phyloP scores from a whole-genome alignment of 2,113 vertebrate species.

The Pitta sordida region DNA sequence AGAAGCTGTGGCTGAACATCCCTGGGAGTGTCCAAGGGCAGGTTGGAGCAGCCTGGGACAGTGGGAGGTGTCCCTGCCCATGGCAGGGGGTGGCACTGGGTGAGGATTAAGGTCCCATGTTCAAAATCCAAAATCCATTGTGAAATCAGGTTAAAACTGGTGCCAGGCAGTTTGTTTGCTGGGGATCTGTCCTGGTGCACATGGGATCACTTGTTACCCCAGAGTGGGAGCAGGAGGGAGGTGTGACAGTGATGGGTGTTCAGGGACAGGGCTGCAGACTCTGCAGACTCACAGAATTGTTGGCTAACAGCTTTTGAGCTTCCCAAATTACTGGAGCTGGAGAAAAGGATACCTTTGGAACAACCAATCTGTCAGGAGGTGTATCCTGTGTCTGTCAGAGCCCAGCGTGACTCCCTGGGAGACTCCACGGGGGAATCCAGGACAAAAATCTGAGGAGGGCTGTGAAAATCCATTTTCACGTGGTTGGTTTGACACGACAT shows the following conservation, averaged over 20 bases:
- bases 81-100: not conserved
- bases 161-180: not conserved
- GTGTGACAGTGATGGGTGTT: not conserved
- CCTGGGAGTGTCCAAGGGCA: not conserved
- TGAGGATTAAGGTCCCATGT: too few species aligned
- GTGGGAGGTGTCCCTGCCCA: not conserved
- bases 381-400: not conserved
- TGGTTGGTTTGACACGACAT: not conserved
- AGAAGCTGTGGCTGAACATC: not conserved
- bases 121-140: too few species aligned
- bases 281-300: not conserved
- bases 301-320: not conserved
- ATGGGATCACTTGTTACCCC: not conserved
- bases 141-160: not conserved
- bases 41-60: rapidly evolving
- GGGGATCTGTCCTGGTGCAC: not conserved
- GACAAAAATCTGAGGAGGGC: not conserved
- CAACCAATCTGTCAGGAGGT: not conserved
- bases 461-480: not conserved
- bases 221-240: not conserved
- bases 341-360: not conserved
- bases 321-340: not conserved
- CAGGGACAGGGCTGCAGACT: not conserved
- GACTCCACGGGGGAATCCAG: not conserved
- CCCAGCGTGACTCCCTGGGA: not conserved